Base-by-base conservation (phyloP, 2,797 vertebrate species). In the Lepilemur septentrionalis region DNA sequence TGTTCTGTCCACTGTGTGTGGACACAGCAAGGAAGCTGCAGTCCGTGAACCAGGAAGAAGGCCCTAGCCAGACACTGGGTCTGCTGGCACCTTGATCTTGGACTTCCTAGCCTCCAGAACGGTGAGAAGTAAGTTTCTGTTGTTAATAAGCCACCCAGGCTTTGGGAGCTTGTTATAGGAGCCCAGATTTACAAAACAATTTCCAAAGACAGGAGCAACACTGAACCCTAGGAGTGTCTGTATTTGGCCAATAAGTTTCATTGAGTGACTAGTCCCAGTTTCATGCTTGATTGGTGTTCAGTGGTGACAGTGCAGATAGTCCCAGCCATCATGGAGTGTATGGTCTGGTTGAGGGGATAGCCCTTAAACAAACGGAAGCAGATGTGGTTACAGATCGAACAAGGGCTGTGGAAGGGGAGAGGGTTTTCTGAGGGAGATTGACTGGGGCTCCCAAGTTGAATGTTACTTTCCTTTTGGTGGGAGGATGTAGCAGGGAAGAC, bases 231-330 rank as follows among this genome's bases (percentile, higher is more conserved):
- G 35, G 38, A 57, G 32, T 75, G n/a, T 17, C 1, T 2, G 14
- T n/a, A 1, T 35, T 55, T 11, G 2, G 50, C 23, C 41, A 55
- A 0, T n/a, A 4, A 0, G 3, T 35, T 23, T 30, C 22, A 20
- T 2, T 25, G 61, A 59, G 52, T 32, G 43, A 22, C 30, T 0
- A 15, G 35, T 23, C 38, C 32, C 52, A 1, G 5, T 41, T 8
- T 63, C 32, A 8, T n/a, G 73, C 38, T 55, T 67, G 3, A 2
- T 4, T 73, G 76, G 32, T n/a, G 61, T 59, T 38, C 12, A 52
- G 8, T 30, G 46, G 80, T 32, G 46, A 72, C 23, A 18, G 85
- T 72, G 63, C 80, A 46, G n/a, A 65, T 43, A 23, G 75, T 25
- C 20, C 25, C 25, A 92, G 80, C 41, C 55, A 61, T 82, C 41